Conservation (phyloP, 2,888 invertebrate genomes). For the Paralinhomoeus sp. region DNA sequence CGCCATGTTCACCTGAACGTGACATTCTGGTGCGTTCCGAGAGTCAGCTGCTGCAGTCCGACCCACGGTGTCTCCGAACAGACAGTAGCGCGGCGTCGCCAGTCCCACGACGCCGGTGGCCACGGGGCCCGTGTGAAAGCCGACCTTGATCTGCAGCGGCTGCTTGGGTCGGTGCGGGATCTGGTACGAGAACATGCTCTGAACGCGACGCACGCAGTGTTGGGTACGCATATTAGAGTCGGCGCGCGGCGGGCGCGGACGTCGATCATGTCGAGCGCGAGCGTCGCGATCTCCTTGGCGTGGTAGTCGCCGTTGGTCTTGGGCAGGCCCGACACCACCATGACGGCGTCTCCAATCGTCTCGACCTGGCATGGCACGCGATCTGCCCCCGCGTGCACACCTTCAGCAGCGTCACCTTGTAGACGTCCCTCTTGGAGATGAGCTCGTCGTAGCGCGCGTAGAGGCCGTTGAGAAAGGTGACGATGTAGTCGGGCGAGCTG, state of each 20-base stretch:
- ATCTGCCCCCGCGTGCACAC: too few relatives aligned
- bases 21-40: too few relatives aligned
- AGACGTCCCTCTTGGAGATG: not conserved
- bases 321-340: not conserved
- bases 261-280: not conserved
- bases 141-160: conserved; percentile 20
- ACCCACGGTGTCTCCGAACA: conserved; percentile 19
- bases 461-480: not conserved
- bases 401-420: too few relatives aligned
- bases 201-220: too few relatives aligned
- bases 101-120: conserved; percentile 21
- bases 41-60: not conserved
- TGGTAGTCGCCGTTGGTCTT: not conserved
- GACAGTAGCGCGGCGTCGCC: conserved; percentile 19
- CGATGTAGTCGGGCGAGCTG: not conserved
- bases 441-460: not conserved
- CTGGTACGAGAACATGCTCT: too few relatives aligned
- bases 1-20: conserved; percentile 14
- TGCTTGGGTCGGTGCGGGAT: conserved; percentile 1
- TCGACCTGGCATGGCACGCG: not conserved
- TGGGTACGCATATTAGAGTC: too few relatives aligned
- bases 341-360: not conserved
- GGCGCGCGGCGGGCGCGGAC: too few relatives aligned
- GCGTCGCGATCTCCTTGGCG: not conserved
- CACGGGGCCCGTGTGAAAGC: conserved; percentile 21